A percentile compares a stretch with the other conserved stretches of the same genome.
phyloP scores from a whole-genome alignment of 2,113 vertebrate genomes.

The Monarcha castaneiventris region DNA sequence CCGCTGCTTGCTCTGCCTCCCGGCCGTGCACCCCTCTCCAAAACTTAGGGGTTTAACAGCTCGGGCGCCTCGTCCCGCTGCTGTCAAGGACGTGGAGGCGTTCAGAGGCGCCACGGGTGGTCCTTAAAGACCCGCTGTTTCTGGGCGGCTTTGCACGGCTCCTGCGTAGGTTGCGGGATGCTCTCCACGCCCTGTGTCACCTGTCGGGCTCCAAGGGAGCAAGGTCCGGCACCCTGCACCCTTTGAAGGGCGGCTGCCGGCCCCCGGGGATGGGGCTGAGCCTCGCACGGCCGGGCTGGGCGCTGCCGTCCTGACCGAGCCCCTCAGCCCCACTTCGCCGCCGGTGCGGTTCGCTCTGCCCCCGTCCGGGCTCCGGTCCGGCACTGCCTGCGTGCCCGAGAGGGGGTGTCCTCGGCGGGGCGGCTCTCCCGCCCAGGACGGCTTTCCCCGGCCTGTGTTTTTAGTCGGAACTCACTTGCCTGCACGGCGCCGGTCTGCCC shows the following conservation, averaged over 20 bases:
- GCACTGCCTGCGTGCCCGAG: background rate
- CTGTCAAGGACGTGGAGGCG: background rate
- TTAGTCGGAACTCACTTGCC: background rate
- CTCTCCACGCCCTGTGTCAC: background rate
- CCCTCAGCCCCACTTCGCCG: background rate
- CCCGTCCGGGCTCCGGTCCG: background rate
- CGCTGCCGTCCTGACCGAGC: background rate
- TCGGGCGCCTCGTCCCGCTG: background rate
- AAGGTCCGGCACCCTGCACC: background rate
- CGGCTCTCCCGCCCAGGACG: background rate
- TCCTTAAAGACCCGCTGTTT: background rate
- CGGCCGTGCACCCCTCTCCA: background rate
- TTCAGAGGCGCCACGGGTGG: background rate
- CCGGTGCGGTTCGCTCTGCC: background rate
- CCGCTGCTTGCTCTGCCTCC: background rate
- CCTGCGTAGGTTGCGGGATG: background rate
- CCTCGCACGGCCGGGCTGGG: background rate
- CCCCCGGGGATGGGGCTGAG: background rate
- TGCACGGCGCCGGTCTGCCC: background rate
- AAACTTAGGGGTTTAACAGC: background rate
- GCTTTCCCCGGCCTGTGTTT: background rate
- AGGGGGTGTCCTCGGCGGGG: too few relatives aligned
- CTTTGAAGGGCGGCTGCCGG: background rate
- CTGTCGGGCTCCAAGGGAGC: background rate
- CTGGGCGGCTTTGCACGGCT: background rate